These are phyloP conservation scores for Rattus norvegicus DNA, from an alignment of 2,113 vertebrate species.

Conservation along the genomic window GRCr8 NC_086024.1:124513001-124513500, in stretches of 20 bases:
- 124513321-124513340: not conserved
- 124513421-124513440: no score
- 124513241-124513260: constrained; percentile 76
- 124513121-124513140: constrained; percentile 91
- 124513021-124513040: not conserved
- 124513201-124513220: constrained; percentile 90
- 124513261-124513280: constrained; percentile 74
- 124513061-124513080: constrained; percentile 82
- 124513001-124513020: constrained; percentile 60
- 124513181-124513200: constrained; percentile 85
- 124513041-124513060: constrained; percentile 75
- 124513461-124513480: not conserved
- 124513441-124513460: not conserved
- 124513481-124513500: not conserved
- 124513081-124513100: constrained; percentile 86
- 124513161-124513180: constrained; percentile 76
- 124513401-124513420: not conserved
- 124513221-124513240: constrained; percentile 89
- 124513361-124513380: constrained; percentile 39
- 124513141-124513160: constrained; percentile 86
- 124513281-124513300: constrained; percentile 73
- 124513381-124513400: not conserved
- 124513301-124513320: constrained; percentile 43
- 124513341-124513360: not conserved
- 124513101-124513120: constrained; percentile 89